A percentile compares a stretch with the other conserved stretches of the same genome.
These are phyloP conservation scores for Cherax quadricarinatus DNA, from an alignment of 1,140 invertebrate species.

Conservation along the genomic window DNA sequence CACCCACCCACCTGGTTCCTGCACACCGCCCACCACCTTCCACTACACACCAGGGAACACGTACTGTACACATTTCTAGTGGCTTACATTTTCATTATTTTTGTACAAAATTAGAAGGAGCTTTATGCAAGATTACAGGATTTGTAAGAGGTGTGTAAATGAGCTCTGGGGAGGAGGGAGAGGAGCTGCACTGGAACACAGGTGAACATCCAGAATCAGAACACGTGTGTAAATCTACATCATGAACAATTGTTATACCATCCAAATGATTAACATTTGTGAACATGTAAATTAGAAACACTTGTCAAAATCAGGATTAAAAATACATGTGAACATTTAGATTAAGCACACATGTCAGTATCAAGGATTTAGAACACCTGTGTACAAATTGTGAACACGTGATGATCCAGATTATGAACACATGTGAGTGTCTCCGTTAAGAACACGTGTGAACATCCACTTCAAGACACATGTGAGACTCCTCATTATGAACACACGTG, in stretches of 20 bases:
- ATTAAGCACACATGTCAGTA: no score
- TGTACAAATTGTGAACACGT: no score
- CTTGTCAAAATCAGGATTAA: no score
- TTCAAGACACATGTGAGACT: neutral
- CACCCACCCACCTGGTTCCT: neutral
- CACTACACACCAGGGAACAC: no score
- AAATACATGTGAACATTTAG: no score
- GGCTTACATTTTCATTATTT: no score
- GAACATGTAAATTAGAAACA: neutral
- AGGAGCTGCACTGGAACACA: neutral
- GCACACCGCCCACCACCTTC: neutral
- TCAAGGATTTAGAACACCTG: no score
- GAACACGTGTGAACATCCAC: neutral
- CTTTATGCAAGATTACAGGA: no score
- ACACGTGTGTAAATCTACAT: neutral
- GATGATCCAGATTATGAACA: no score
- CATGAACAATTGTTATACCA: neutral
- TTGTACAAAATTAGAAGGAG: no score
- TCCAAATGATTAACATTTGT: neutral
- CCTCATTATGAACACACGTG: neutral
- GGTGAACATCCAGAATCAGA: neutral
- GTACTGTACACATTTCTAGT: no score
- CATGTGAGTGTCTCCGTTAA: neutral
- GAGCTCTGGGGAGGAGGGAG: neutral
- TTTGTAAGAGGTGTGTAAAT: no score